phyloP scores from a whole-genome alignment of 1,140 invertebrate species.

The Lamellibrachia luymesi region DNA sequence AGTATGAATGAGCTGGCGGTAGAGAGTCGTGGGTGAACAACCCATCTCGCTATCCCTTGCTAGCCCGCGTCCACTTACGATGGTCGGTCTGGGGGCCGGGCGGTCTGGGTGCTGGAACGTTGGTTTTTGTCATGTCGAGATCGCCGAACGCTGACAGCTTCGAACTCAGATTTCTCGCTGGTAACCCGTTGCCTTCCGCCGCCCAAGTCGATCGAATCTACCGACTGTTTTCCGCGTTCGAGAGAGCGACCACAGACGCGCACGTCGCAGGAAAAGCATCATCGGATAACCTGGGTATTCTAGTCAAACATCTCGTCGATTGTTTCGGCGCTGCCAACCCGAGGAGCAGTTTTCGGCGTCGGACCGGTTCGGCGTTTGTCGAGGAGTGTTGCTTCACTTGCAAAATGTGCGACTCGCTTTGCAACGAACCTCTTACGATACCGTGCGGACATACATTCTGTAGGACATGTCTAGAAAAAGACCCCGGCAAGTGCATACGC shows the following conservation, averaged over 20 bases:
- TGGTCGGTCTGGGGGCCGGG: neutral
- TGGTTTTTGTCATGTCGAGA: slow-evolving; percentile 4
- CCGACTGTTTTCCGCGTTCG: neutral
- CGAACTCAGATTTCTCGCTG: neutral
- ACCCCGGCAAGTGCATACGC: slow-evolving; percentile 25
- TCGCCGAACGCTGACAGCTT: neutral
- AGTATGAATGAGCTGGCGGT: neutral
- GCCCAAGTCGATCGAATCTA: neutral
- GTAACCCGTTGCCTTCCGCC: neutral
- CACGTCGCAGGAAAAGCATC: neutral
- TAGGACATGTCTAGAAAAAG: slow-evolving; percentile 62
- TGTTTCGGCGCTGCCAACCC: neutral
- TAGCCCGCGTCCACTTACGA: neutral
- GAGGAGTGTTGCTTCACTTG: slow-evolving; percentile 61
- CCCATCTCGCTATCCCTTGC: neutral
- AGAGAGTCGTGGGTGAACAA: neutral
- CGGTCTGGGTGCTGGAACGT: neutral
- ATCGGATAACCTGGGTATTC: neutral
- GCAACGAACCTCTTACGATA: slow-evolving; percentile 70
- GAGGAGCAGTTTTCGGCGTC: neutral
- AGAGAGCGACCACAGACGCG: neutral
- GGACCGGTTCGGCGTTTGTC: neutral
- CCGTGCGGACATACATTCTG: slow-evolving; percentile 72
- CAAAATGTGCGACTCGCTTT: slow-evolving; percentile 67
- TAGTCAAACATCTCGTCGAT: neutral